Conservation (phyloP, 2,888 invertebrate species). For the Meghimatium bilineatum region DNA sequence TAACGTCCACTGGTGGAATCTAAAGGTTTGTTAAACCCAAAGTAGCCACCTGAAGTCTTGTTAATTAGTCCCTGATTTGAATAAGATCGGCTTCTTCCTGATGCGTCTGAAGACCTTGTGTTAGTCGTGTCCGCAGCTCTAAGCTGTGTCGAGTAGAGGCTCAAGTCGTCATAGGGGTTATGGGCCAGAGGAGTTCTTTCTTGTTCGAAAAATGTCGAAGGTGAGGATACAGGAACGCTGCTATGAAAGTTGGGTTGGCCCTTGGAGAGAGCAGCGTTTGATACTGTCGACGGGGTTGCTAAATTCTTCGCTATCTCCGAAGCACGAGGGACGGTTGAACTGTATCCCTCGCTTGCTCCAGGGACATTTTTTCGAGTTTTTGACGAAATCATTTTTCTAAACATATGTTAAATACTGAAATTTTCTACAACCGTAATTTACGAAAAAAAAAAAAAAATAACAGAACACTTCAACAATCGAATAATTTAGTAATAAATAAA, state of each 20-base stretch:
- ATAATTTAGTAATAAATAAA: no score
- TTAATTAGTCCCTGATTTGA: not conserved
- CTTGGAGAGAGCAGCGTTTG: not conserved
- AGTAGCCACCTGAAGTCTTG: slow-evolving; percentile 25
- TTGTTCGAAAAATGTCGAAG: not conserved
- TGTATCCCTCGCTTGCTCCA: slow-evolving; percentile 15
- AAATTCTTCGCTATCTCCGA: slow-evolving; percentile 37
- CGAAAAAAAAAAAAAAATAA: not conserved
- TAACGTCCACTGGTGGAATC: not conserved
- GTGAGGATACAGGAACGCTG: not conserved
- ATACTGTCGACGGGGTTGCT: slow-evolving; percentile 19
- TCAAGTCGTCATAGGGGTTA: slow-evolving; percentile 47
- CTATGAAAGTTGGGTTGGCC: not conserved
- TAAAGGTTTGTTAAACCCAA: slow-evolving; percentile 27
- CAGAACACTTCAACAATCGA: not conserved
- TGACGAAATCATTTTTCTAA: slow-evolving; percentile 39
- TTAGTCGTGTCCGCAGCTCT: slow-evolving; percentile 22
- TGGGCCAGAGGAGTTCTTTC: not conserved
- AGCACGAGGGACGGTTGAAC: slow-evolving; percentile 24
- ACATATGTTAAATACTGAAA: not conserved
- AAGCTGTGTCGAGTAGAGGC: slow-evolving; percentile 39
- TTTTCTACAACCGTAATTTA: not conserved
- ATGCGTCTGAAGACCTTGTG: not conserved
- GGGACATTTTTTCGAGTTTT: slow-evolving; percentile 14
- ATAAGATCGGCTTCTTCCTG: not conserved